Percentiles rank a stretch among this genome's conserved stretches.
phyloP scores from a whole-genome alignment of 1,140 invertebrate genomes.

The Bombus confusus region DNA sequence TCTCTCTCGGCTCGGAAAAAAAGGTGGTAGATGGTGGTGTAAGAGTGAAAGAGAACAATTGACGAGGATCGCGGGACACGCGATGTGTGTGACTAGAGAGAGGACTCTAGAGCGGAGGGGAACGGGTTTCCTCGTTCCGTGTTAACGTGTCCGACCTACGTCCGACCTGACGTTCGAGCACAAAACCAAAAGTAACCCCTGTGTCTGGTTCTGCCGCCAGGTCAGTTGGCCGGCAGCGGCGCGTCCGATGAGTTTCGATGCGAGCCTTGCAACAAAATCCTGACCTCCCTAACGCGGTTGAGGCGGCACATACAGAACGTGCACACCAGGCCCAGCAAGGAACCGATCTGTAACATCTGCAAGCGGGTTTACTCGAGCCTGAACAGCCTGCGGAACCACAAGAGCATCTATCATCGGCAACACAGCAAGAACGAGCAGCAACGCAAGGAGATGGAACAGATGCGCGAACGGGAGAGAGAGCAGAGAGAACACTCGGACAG shows the following conservation, averaged over 20 bases:
- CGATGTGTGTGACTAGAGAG: constrained; percentile 44
- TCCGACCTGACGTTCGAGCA: constrained; percentile 34
- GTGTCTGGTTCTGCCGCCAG: constrained; percentile 83
- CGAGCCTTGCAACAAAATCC: constrained; percentile 94
- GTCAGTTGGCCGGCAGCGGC: constrained; percentile 82
- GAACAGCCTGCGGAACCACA: constrained; percentile 93
- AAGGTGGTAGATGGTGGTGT: constrained; percentile 63
- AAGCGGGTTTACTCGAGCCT: constrained; percentile 93
- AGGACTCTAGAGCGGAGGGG: constrained; percentile 46
- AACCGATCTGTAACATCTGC: constrained; percentile 94
- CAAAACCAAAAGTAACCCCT: constrained; percentile 79
- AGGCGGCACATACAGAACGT: constrained; percentile 94
- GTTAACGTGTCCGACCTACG: background rate
- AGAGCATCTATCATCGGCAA: constrained; percentile 92
- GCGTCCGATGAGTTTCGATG: constrained; percentile 91
- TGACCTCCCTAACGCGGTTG: constrained; percentile 91
- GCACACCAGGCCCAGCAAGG: constrained; percentile 91
- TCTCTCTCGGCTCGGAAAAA: constrained; percentile 53
- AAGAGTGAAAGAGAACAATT: constrained; percentile 52
- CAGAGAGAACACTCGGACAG: constrained; percentile 69
- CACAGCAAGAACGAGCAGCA: constrained; percentile 80
- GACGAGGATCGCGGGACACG: constrained; percentile 37
- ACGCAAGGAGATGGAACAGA: constrained; percentile 76
- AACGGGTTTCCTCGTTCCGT: constrained; percentile 39
- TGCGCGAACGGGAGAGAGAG: constrained; percentile 70